Evolutionary conservation across 2,888 invertebrate genomes (phyloP), one percentile per base, ranked within the genome.

Genomic region (Nemotelus nigrinus): DNA sequence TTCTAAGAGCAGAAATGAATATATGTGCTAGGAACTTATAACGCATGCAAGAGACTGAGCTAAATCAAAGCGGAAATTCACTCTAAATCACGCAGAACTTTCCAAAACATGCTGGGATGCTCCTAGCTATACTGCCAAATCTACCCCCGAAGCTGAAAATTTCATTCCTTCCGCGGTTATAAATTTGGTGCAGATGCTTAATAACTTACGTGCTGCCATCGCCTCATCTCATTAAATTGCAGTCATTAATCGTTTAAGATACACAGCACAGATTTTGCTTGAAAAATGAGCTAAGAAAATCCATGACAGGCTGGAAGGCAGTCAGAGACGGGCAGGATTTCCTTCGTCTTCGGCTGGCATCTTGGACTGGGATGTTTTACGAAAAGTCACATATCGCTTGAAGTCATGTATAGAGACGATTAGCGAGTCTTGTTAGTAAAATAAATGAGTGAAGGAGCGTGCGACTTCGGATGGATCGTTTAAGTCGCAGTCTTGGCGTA

Each of bases 181-280:
- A 60, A 74, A 60, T 74, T 63, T 60, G 5, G 45, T 25, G 48
- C 41, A 43, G 60, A 60, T 72, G 72, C 58, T 58, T 47, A 74
- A 60, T 6, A 60, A 48, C 60, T 47, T 60, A 25, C 25, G 74
- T 47, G 74, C 55, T 70, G 70, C 70, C 70, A 55, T 70, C 55
- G 60, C 39, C 60, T 74, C 74, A 47, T 60, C 74, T 74, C 57
- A 74, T 74, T 57, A 74, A 63, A 60, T 74, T 60, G 60, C 48
- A 60, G 74, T 74, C 74, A 74, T 74, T 74, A 74, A 74, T 74
- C 74, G 74, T 60, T 74, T 63, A 74, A 74, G 43, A 60, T 74
- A 70, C 70, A n/a, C 70, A 70, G 55, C 53, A 70, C 70, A 53
- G 70, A 70, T 70, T 70, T 70, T 67, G 25, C 55, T 50, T 70